Percentiles rank a stretch among this genome's conserved stretches.
Evolutionary conservation across 2,113 vertebrate species (phyloP).

Genomic region (Prochilodus magdalenae): DNA sequence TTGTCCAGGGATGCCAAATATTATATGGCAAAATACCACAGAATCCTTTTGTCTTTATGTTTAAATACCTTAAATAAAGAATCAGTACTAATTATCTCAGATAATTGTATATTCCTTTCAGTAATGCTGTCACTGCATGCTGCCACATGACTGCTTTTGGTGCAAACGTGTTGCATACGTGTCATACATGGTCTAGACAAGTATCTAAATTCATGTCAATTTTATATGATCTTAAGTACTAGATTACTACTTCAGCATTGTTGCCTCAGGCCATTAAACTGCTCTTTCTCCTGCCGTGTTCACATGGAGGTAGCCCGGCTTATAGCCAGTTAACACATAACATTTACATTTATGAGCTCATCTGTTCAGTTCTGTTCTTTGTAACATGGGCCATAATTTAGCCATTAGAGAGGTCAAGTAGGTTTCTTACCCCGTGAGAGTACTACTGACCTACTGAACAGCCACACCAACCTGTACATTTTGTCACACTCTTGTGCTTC

Average conservation of each 20-base stretch:
- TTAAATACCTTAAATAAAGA: too few species aligned
- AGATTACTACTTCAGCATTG: neutral
- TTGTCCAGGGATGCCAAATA: too few species aligned
- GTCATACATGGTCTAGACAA: too few species aligned
- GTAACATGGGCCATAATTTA: neutral
- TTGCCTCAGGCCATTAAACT: neutral
- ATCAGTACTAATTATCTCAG: too few species aligned
- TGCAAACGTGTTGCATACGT: too few species aligned
- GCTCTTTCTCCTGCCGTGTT: conserved; percentile 5
- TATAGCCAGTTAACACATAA: conserved; percentile 27
- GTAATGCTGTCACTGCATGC: too few species aligned
- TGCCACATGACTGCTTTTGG: too few species aligned
- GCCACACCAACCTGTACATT: conserved; percentile 21
- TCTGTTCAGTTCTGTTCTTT: neutral
- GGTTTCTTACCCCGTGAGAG: neutral
- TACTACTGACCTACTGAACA: conserved; percentile 33
- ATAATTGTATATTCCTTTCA: too few species aligned
- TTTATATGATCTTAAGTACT: neutral
- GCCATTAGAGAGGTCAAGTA: neutral
- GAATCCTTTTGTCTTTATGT: too few species aligned
- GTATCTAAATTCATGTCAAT: neutral
- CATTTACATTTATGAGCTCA: neutral
- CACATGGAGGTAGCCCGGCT: neutral
- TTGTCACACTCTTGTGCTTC: neutral
- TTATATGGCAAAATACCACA: too few species aligned